Evolutionary conservation across 2,888 invertebrate genomes (phyloP), one percentile per base, ranked within the genome.

Genomic region (Himalopsyche kuldschensis): DNA sequence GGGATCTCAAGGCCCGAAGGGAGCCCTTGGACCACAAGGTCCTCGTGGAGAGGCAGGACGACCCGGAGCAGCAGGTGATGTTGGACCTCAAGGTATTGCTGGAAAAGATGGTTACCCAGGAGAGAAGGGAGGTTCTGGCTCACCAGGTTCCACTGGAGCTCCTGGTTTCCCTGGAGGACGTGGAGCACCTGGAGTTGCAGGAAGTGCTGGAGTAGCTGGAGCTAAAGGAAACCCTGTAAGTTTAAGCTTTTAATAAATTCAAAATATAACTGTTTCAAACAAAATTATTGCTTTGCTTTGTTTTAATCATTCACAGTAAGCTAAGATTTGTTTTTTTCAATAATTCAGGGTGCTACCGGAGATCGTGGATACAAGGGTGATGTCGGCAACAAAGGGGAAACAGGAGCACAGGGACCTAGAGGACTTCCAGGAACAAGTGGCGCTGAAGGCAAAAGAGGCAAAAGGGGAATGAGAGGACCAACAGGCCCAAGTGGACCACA

Each of bases 141-240:
- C 94, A 82, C 89, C 92, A 15, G 97, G 97, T n/a, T 89, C 93
- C 1, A 90, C 94, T 4, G 97, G 96, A 0, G 93, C 95, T 1
- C 96, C 96, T 88, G 97, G 97, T 4, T 96, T 96, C 88, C 96
- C 96, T 0, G 97, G 97, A 27, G 93, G 95, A 1, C 92, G 96
- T 87, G 97, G 97, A 15, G 93, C 94, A 3, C 95, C 96, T 2
- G 97, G 97, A 35, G 88, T 94, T 75, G 89, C 94, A 63, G 97
- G 97, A 35, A 95, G 94, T 88, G 92, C 95, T 3, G 97, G 97
- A 5, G 91, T 93, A 84, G 92, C 94, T 46, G 97, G 97, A 27
- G 89, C 93, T 8, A 96, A 97, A 90, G 97, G 97, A 88, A 93
- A 93, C 89, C 93, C 94, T 78, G 95, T 95, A 91, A 90, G 77